Base-by-base conservation (phyloP, 1,140 invertebrate genomes). In the Amphibalanus amphitrite region DNA sequence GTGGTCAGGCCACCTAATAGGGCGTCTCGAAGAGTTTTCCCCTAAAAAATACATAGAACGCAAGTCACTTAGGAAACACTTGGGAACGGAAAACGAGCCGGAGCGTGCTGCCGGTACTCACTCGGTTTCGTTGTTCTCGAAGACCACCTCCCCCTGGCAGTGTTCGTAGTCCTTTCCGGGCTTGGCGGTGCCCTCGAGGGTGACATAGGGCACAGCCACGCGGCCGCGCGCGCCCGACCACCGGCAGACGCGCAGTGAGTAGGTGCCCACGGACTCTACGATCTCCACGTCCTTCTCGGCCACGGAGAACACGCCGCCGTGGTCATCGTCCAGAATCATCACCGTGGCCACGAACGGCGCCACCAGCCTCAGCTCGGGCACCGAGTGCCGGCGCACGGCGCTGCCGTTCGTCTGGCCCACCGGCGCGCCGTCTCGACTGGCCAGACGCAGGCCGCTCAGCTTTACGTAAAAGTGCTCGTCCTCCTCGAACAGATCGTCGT, bases 51-150 rank as follows among this genome's bases (percentile, higher is more conserved):
- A n/a, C n/a, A n/a, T n/a, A n/a, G n/a, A n/a, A n/a, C n/a, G n/a
- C n/a, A n/a, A n/a, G n/a, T n/a, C n/a, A n/a, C n/a, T n/a, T n/a
- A n/a, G n/a, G n/a, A 38, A 38, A 38, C 6, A 38, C 38, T 38
- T 6, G 6, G 38, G 6, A 38, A 6, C 6, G 6, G 17, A 38
- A 17, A 17, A 38, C 17, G 38, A 17, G 6, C 38, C 17, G 38
- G 38, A 17, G 17, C 6, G 38, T 17, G 6, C 38, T 17, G 38
- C 6, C 38, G 15, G 0, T 79, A 92, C 92, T 93, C 81, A 98
- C 95, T 95, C 93, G 77, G 91, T 92, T 85, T 98, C 92, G 84
- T 99, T 98, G 84, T 99, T 95, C 78, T 97, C 92, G 82, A 99
- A 99, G 71, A 91, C 82, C 67, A 99, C 79, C 76, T 92, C 86